These are phyloP conservation scores for Stenoptilia bipunctidactyla DNA, from an alignment of 2,888 invertebrate species.

Conservation along the genomic window DNA sequence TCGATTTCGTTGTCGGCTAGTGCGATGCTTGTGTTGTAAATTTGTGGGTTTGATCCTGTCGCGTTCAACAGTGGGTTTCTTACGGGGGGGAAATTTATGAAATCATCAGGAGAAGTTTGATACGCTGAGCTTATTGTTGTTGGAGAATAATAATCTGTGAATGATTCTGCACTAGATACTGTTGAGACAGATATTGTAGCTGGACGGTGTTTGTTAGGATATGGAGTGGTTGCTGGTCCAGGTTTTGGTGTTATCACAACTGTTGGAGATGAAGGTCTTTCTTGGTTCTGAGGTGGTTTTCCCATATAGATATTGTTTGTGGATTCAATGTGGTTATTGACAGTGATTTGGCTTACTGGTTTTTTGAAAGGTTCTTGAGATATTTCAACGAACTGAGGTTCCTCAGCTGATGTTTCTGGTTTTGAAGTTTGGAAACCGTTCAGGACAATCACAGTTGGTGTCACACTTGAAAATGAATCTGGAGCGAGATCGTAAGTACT, in stretches of 20 bases:
- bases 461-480: slow-evolving; percentile 57
- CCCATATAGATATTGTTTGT: slow-evolving; percentile 64
- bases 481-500: slow-evolving; percentile 41
- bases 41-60: slow-evolving; percentile 66
- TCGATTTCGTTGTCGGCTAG: slow-evolving; percentile 67
- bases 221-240: slow-evolving; percentile 48
- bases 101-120: slow-evolving; percentile 77
- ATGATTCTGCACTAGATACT: slow-evolving; percentile 35
- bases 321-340: slow-evolving; percentile 73
- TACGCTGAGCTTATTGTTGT: slow-evolving; percentile 63
- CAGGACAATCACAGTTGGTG: slow-evolving; percentile 59
- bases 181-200: slow-evolving; percentile 25
- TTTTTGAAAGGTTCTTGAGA: slow-evolving; percentile 66
- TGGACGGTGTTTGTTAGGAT: slow-evolving; percentile 27
- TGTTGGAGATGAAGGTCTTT: slow-evolving; percentile 72
- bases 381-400: slow-evolving; percentile 56
- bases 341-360: slow-evolving; percentile 65
- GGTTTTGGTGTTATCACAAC: slow-evolving; percentile 80
- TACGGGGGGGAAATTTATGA: slow-evolving; percentile 87
- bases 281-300: slow-evolving; percentile 44
- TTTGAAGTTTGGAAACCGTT: slow-evolving; percentile 40
- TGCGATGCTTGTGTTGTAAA: slow-evolving; percentile 61
- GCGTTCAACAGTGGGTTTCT: slow-evolving; percentile 86
- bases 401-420: slow-evolving; percentile 31
- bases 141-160: slow-evolving; percentile 34